Percentiles rank a stretch among this genome's conserved stretches.
phyloP scores from a whole-genome alignment of 2,797 vertebrate genomes.

The Setipinna tenuifilis region DNA sequence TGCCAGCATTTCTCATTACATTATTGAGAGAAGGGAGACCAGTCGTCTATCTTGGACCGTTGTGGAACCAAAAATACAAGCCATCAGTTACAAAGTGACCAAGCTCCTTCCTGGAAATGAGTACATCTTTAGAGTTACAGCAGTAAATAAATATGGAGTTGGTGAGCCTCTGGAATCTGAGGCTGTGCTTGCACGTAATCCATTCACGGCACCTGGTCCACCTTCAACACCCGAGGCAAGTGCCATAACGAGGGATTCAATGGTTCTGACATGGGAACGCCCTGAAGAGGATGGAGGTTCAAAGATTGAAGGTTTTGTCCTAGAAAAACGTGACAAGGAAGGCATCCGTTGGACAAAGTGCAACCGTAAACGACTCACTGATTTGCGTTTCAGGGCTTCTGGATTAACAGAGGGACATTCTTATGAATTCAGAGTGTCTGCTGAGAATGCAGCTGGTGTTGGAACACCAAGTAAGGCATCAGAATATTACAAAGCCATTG shows the following conservation, averaged over 20 bases:
- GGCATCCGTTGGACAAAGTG: conserved; percentile 95
- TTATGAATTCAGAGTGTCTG: conserved; percentile 95
- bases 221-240: conserved; percentile 88
- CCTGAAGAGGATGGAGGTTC: conserved; percentile 86
- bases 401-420: conserved; percentile 87
- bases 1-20: conserved; percentile 90
- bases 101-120: conserved; percentile 93
- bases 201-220: conserved; percentile 88
- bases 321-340: conserved; percentile 97
- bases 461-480: conserved; percentile 88
- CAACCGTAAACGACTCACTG: conserved; percentile 91
- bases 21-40: conserved; percentile 94
- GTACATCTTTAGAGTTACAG: conserved; percentile 96
- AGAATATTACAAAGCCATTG: conserved; percentile 89
- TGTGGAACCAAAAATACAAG: conserved; percentile 88
- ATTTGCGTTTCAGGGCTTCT: conserved; percentile 91
- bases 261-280: conserved; percentile 92
- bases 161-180: conserved; percentile 94
- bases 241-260: conserved; percentile 86
- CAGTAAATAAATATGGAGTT: conserved; percentile 94
- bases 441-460: conserved; percentile 93
- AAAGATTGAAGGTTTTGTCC: conserved; percentile 85
- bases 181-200: conserved; percentile 87
- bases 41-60: conserved; percentile 92
- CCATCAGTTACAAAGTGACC: conserved; percentile 89